These are phyloP conservation scores for Rhamnusium bicolor DNA, from an alignment of 2,888 invertebrate genomes.

Conservation along the genomic window DNA sequence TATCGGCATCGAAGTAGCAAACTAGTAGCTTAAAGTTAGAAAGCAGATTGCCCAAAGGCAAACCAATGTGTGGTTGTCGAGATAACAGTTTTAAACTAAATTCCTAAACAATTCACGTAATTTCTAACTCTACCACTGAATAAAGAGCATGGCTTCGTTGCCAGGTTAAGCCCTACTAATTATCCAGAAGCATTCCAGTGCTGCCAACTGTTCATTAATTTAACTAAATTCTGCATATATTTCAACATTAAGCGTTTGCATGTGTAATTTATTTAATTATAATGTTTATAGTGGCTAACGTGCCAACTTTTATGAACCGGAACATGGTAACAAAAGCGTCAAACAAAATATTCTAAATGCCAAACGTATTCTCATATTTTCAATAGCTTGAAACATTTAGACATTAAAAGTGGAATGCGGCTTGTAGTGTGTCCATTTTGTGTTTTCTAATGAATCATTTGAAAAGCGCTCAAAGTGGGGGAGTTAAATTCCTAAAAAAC, in stretches of 20 bases:
- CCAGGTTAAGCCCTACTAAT: slow-evolving; percentile 51
- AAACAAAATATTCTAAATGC: not conserved
- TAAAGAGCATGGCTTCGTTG: slow-evolving; percentile 47
- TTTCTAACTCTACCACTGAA: slow-evolving; percentile 46
- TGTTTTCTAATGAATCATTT: too few relatives aligned
- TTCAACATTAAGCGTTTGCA: slow-evolving; percentile 39
- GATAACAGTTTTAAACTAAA: slow-evolving; percentile 51
- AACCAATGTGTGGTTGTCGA: slow-evolving; percentile 42
- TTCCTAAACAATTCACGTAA: slow-evolving; percentile 53
- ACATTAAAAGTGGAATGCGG: slow-evolving; percentile 2
- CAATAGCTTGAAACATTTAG: not conserved
- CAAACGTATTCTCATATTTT: not conserved
- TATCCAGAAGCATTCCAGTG: slow-evolving; percentile 46
- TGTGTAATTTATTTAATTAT: slow-evolving; percentile 43
- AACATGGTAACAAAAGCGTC: slow-evolving; percentile 1
- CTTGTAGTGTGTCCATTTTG: not conserved
- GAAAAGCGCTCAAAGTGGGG: too few relatives aligned
- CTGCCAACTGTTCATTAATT: slow-evolving; percentile 45
- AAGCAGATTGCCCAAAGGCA: slow-evolving; percentile 15
- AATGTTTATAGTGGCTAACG: slow-evolving; percentile 36
- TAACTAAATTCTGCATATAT: slow-evolving; percentile 46
- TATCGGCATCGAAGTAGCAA: not conserved
- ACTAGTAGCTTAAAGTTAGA: slow-evolving; percentile 4
- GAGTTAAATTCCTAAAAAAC: too few relatives aligned
- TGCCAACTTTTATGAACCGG: slow-evolving; percentile 15